A percentile compares a stretch with the other conserved stretches of the same genome.
These are phyloP conservation scores for Stichodactyla helianthus DNA, from an alignment of 64 coral and sea anemone genomes.

Conservation along the genomic window DNA sequence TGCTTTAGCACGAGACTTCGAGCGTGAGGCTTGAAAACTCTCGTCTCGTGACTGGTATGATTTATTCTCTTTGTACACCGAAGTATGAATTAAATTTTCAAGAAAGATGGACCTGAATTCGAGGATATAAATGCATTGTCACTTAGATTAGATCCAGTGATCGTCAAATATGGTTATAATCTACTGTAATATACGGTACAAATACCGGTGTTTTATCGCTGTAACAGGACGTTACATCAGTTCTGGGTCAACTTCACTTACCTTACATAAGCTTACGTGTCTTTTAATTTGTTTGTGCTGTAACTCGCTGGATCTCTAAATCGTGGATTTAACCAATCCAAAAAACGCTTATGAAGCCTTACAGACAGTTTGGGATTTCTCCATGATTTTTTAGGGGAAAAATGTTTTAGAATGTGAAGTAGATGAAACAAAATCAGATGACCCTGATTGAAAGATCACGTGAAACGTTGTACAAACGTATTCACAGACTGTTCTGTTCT, in stretches of 20 bases:
- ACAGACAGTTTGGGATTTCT: background rate
- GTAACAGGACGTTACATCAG: constrained; percentile 5
- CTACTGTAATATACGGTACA: background rate
- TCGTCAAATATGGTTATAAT: too few relatives aligned
- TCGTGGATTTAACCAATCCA: background rate
- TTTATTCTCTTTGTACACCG: background rate
- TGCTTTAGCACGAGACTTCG: background rate
- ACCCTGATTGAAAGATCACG: too few relatives aligned
- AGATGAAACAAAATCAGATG: too few relatives aligned
- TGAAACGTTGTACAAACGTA: too few relatives aligned
- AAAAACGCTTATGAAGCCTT: background rate
- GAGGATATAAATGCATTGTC: background rate
- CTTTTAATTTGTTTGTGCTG: background rate
- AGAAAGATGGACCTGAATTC: background rate
- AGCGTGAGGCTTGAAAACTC: background rate
- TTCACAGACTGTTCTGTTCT: too few relatives aligned
- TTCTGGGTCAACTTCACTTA: background rate
- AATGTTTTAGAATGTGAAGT: too few relatives aligned
- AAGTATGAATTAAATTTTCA: background rate
- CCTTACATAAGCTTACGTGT: background rate
- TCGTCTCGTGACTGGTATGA: background rate
- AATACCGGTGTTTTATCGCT: background rate
- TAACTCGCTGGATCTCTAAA: background rate
- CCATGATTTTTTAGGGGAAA: background rate
- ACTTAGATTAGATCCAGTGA: too few relatives aligned